A percentile compares a stretch with the other conserved stretches of the same genome.
phyloP scores from a whole-genome alignment of 64 coral and sea anemone species.

The Catalaphyllia jardinei region DNA sequence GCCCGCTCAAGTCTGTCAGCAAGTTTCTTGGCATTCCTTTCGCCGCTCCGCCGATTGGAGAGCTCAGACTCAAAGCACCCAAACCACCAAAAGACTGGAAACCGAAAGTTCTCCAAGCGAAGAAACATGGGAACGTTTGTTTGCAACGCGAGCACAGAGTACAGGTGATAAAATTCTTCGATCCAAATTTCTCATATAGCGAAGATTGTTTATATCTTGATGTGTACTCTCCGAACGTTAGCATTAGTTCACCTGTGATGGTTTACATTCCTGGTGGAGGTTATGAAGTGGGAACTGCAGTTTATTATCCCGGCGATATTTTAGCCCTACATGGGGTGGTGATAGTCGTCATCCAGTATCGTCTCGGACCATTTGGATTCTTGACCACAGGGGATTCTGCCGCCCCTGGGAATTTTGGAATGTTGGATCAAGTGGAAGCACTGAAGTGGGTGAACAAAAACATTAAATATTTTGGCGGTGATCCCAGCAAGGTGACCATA shows the following conservation, averaged over 20 bases:
- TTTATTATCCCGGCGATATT: neutral
- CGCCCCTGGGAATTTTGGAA: conserved; percentile 7
- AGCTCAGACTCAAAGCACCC: conserved; percentile 21
- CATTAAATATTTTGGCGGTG: neutral
- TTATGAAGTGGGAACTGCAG: neutral
- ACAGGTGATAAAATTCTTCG: neutral
- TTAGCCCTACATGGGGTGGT: conserved; percentile 16
- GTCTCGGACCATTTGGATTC: conserved; percentile 21
- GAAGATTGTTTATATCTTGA: conserved; percentile 33
- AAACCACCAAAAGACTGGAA: conserved; percentile 1
- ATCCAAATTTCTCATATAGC: neutral
- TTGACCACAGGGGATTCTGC: conserved; percentile 17
- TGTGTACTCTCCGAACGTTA: conserved; percentile 27
- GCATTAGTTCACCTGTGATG: neutral
- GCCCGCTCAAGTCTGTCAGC: neutral
- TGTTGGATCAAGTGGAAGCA: conserved; percentile 10
- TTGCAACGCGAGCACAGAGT: neutral
- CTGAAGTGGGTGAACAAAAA: too few relatives aligned
- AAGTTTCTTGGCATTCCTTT: conserved; percentile 27
- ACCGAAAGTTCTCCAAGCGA: conserved; percentile 5
- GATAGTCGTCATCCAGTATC: conserved; percentile 9
- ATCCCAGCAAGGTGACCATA: conserved; percentile 37
- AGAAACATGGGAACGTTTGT: conserved; percentile 16
- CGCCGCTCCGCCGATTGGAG: conserved; percentile 27
- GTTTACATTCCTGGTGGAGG: conserved; percentile 37